Evolutionary conservation across 2,113 vertebrate genomes (phyloP).

Genomic region (Varanus komodoensis): DNA sequence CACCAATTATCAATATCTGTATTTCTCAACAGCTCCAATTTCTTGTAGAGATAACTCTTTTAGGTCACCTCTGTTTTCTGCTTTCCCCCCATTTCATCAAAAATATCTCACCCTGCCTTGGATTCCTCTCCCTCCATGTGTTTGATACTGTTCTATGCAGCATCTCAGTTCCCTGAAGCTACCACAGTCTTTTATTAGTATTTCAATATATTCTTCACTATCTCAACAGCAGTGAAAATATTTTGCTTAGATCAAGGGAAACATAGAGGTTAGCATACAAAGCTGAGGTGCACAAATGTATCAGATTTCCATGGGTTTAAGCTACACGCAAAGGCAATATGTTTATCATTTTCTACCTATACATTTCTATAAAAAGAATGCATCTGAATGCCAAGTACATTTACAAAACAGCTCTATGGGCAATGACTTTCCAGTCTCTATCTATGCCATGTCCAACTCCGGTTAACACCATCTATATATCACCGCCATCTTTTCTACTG

Average conservation of each 20-base stretch:
- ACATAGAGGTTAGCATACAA: not conserved
- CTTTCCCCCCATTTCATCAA: too few species aligned
- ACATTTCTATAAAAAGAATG: not conserved
- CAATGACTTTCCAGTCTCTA: not conserved
- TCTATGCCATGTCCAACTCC: not conserved
- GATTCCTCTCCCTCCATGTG: not conserved
- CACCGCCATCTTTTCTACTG: not conserved
- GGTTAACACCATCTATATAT: slow-evolving; percentile 2
- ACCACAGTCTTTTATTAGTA: slow-evolving; percentile 8
- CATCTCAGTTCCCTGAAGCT: not conserved
- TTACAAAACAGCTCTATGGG: slow-evolving; percentile 1
- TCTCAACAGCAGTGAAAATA: slow-evolving; percentile 11
- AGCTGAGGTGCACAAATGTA: not conserved
- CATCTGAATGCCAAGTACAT: slow-evolving; percentile 6
- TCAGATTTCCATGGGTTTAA: slow-evolving; percentile 5
- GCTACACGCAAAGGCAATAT: not conserved
- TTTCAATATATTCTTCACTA: slow-evolving; percentile 17
- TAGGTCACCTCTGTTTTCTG: not conserved
- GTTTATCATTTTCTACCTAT: not conserved
- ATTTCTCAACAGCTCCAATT: not conserved
- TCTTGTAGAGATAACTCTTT: not conserved
- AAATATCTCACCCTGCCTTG: not conserved
- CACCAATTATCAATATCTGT: not conserved
- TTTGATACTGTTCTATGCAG: not conserved
- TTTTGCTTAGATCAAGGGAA: slow-evolving; percentile 9